phyloP scores from a whole-genome alignment of 2,888 invertebrate species.

The Eustalomyia histrio region DNA sequence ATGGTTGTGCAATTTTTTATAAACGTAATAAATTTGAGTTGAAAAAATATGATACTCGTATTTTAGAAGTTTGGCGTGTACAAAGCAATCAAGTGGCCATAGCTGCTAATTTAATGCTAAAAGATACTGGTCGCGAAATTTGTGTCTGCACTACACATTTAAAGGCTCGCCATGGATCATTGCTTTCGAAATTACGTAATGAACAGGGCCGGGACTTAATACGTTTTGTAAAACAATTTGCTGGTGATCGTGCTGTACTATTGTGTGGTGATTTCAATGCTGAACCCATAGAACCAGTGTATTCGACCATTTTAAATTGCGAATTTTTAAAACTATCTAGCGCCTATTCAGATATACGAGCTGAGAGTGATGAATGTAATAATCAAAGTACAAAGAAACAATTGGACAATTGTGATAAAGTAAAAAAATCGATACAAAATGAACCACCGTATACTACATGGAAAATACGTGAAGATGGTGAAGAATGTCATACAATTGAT shows the following conservation, averaged over 20 bases:
- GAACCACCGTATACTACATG: constrained; percentile 89
- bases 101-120: constrained; percentile 81
- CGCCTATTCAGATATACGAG: constrained; percentile 81
- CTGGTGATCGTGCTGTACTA: constrained; percentile 82
- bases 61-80: constrained; percentile 86
- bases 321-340: constrained; percentile 79
- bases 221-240: constrained; percentile 81
- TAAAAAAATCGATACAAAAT: constrained; percentile 76
- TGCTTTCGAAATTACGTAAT: constrained; percentile 84
- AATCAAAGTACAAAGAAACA: constrained; percentile 55
- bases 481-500: constrained; percentile 87
- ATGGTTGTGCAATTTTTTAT: constrained; percentile 89
- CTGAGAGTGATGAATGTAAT: constrained; percentile 68
- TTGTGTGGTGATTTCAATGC: constrained; percentile 89
- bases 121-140: constrained; percentile 82
- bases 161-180: constrained; percentile 85
- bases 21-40: constrained; percentile 83
- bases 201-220: constrained; percentile 86
- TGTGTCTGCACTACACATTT: constrained; percentile 87
- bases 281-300: constrained; percentile 86
- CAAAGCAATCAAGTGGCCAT: constrained; percentile 88
- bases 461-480: constrained; percentile 86
- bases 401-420: constrained; percentile 68
- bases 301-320: constrained; percentile 82
- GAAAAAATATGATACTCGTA: constrained; percentile 81